Base-by-base conservation (phyloP, 2,797 vertebrate species). In the Adelosebastes latens region DNA sequence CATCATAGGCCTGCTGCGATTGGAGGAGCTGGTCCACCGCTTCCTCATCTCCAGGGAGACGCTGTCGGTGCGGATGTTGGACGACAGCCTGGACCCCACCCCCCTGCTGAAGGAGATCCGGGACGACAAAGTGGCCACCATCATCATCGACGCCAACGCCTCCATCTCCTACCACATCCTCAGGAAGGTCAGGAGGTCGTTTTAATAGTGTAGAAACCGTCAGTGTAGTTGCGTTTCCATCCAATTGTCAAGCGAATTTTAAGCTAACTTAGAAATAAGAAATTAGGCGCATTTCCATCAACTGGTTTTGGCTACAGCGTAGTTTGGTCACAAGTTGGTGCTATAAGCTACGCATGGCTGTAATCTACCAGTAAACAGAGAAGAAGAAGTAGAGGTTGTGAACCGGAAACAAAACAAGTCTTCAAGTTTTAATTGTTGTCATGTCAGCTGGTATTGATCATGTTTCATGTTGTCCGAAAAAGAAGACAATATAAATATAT, bases 11-110 rank as follows among this genome's bases (percentile, higher is more conserved):
- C 95, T 98, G 81, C 92, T 98, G 88, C 93, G 97, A 80, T 86
- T 98, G 92, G 97, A 98, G 92, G 97, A 98, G 88, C 92, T 98
- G 82, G 96, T 98, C 32, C 95, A 97, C 0, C 96, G 96, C 78
- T 98, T 98, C 87, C 97, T 98, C 27, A 98, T 98, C 95, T 97
- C 97, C 75, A 95, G 97, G 88, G 97, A 98, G 78, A 96, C 97
- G 0, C 94, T 98, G 59, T 98, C 97, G 0, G 96, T 98, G 84
- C 93, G 97, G 63, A 97, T 98, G 96, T 93, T 98, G 89, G 97
- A 98, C 0, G 96, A 97, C 52, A 95, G 94, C 86, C 93, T 96
- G 75, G 97, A 98, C 88, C 97, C 97, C 16, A 98, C 97, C 0
- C 97, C 97, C 0, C 85, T 98, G 75, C 95, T 98, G 82, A 98